These are phyloP conservation scores for Ophion ellenae DNA, from an alignment of 2,888 invertebrate species.

Conservation along the genomic window DNA sequence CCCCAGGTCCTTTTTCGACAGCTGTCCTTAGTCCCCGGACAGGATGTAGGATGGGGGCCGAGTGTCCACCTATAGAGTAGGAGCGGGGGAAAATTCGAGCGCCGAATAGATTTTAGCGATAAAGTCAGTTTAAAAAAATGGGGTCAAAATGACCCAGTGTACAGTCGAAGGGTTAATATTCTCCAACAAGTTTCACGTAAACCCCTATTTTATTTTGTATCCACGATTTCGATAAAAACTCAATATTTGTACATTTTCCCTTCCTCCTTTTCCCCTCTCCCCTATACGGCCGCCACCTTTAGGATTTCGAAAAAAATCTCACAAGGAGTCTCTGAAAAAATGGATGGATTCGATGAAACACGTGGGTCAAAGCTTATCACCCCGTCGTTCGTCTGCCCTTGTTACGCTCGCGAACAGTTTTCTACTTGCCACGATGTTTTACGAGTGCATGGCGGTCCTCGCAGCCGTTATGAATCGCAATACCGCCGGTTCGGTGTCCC, in stretches of 20 bases:
- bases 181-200: too few relatives aligned
- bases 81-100: too few relatives aligned
- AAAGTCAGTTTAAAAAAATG: too few relatives aligned
- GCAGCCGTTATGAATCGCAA: slow-evolving; percentile 56
- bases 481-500: slow-evolving; percentile 40
- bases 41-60: too few relatives aligned
- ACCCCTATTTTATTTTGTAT: neutral
- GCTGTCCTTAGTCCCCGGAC: too few relatives aligned
- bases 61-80: too few relatives aligned
- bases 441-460: slow-evolving; percentile 67
- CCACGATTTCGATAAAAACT: slow-evolving; percentile 2
- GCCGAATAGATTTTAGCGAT: too few relatives aligned
- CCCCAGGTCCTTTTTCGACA: too few relatives aligned
- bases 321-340: slow-evolving; percentile 59
- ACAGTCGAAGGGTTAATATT: too few relatives aligned
- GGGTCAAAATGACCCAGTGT: too few relatives aligned
- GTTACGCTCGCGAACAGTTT: slow-evolving; percentile 72
- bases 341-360: slow-evolving; percentile 70
- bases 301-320: slow-evolving; percentile 42
- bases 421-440: slow-evolving; percentile 72
- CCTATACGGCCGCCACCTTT: neutral
- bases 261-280: neutral
- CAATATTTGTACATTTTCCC: neutral
- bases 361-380: slow-evolving; percentile 46
- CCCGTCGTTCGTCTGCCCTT: slow-evolving; percentile 64